Evolutionary conservation across 2,888 invertebrate species (phyloP).

Genomic region (Drosophila monieri): DNA sequence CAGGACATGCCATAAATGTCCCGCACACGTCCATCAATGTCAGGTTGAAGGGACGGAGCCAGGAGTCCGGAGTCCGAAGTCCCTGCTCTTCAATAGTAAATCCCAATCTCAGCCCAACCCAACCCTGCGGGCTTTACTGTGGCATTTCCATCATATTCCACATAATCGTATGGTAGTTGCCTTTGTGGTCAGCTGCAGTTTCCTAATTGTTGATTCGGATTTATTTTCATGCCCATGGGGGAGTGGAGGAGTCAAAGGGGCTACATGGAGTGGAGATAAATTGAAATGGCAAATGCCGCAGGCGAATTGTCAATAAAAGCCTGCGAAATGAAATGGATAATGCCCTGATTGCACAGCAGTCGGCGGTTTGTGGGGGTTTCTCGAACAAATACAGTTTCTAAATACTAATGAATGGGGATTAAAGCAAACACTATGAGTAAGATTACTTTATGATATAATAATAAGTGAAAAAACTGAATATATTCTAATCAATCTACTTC

Average conservation of each 20-base stretch:
- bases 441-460: no score
- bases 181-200: slow-evolving; percentile 31
- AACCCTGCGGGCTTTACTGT: slow-evolving; percentile 7
- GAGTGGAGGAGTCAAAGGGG: background rate
- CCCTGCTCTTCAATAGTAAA: slow-evolving; percentile 17
- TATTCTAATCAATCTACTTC: background rate
- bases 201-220: slow-evolving; percentile 26
- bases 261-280: slow-evolving; percentile 5
- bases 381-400: background rate
- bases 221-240: slow-evolving; percentile 13
- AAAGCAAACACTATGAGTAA: background rate
- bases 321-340: slow-evolving; percentile 8
- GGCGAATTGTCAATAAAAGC: slow-evolving; percentile 16
- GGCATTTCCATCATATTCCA: slow-evolving; percentile 40
- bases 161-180: background rate
- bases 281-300: slow-evolving; percentile 26
- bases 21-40: slow-evolving; percentile 67
- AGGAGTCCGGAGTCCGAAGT: background rate
- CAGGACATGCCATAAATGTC: slow-evolving; percentile 57
- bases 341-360: background rate
- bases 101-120: slow-evolving; percentile 7
- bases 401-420: background rate
- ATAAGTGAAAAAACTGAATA: no score
- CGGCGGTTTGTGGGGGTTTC: background rate
- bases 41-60: slow-evolving; percentile 5